Evolutionary conservation across 1,140 invertebrate species (phyloP), one percentile per base, ranked within the genome.

Genomic region (Maniola jurtina): DNA sequence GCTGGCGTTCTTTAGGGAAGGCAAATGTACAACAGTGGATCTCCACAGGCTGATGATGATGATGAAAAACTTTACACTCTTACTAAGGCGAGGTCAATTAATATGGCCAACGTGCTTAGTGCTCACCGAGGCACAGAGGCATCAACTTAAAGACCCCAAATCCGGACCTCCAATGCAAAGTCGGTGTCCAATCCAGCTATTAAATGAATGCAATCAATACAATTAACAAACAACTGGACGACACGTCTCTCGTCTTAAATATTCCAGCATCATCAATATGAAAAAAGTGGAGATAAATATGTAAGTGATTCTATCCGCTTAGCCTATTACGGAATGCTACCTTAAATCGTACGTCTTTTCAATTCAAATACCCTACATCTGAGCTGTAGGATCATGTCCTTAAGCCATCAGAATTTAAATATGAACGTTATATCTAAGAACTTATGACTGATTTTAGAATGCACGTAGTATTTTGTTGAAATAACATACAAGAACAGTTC

Each of bases 341-440:
- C 62, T 36, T 61, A 61, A 42, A 38, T 34, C 10, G 59, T 50
- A 61, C 38, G 36, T 59, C 34, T 61, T 47, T 52, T 52, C 48
- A 52, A 52, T 50, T 61, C 47, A 50, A 61, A 61, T 36, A n/a
- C 25, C n/a, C 45, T 50, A 64, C 54, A 64, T 48, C 34, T 55
- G n/a, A 36, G 40, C 40, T 36, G 40, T 35, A 54, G 36, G 61
- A 50, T 64, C 33, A 55, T 50, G 45, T 36, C 40, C 6, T 42
- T 25, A 11, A 6, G 13, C 48, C 7, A 25, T 9, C 8, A 52
- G 5, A 52, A 11, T 61, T 14, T 11, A 15, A n/a, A 34, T 34
- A 50, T 61, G 47, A 50, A 25, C 59, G 10, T 50, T 61, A 61
- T 35, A 10, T 11, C 47, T 1, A 50, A 50, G n/a, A 38, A 7